Conservation (phyloP, 1,140 invertebrate genomes). For the Olivierus martensii region DNA sequence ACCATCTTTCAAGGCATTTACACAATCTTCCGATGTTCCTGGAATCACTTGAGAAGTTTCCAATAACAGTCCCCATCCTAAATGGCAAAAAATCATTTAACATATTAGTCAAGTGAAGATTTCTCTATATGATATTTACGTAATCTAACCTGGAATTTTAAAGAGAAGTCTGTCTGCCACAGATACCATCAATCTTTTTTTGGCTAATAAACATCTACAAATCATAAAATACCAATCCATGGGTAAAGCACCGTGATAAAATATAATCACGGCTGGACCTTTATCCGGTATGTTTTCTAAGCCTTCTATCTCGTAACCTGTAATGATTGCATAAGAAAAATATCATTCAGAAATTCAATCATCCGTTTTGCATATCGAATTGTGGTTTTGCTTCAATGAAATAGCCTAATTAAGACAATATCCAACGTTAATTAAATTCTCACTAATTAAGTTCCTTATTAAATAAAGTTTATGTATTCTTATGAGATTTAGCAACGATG, state of each 20-base stretch:
- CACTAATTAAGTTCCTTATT: no score
- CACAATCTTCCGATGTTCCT: constrained; percentile 84
- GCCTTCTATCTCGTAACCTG: constrained; percentile 69
- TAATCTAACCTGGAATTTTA: constrained; percentile 64
- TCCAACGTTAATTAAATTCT: no score
- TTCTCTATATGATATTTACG: no score
- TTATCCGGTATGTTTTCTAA: constrained; percentile 80
- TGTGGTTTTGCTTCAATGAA: no score
- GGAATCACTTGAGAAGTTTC: constrained; percentile 84
- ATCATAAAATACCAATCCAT: constrained; percentile 94
- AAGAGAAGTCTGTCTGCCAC: constrained; percentile 93
- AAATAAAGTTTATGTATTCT: no score
- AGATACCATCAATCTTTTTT: constrained; percentile 67
- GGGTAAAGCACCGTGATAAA: constrained; percentile 94
- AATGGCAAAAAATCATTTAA: neutral
- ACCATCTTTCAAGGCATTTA: constrained; percentile 62
- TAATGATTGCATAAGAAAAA: no score
- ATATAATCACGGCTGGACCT: constrained; percentile 77
- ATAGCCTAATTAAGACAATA: no score
- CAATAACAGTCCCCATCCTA: constrained; percentile 53
- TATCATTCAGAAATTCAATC: no score
- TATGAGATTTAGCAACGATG: no score
- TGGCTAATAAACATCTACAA: constrained; percentile 62
- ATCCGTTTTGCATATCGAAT: no score
- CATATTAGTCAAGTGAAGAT: neutral